Evolutionary conservation across 1,140 invertebrate species (phyloP).

Genomic region (Drosophila jambulina): DNA sequence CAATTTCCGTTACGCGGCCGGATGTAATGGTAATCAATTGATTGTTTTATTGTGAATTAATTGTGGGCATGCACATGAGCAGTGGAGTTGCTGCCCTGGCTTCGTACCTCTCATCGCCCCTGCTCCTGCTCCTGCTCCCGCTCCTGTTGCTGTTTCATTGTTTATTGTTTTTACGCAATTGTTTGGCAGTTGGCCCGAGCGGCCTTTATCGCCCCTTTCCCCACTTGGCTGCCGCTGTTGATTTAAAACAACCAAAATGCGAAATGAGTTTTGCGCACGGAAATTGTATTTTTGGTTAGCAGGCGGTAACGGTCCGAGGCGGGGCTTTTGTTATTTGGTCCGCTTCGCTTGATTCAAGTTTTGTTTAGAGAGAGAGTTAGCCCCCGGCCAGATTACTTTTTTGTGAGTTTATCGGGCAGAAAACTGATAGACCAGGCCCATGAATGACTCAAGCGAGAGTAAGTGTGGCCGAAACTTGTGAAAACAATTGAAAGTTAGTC

Average conservation of each 20-base stretch:
- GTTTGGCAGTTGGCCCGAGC: conserved; percentile 69
- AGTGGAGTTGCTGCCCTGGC: conserved; percentile 20
- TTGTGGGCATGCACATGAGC: conserved; percentile 79
- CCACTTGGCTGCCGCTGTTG: conserved; percentile 49
- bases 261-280: conserved; percentile 79
- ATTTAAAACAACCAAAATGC: conserved; percentile 82
- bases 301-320: conserved; percentile 14
- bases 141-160: conserved; percentile 55
- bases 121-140: conserved; percentile 10
- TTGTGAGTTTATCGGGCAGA: conserved; percentile 32
- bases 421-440: conserved; percentile 23
- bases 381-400: conserved; percentile 55
- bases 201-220: conserved; percentile 32
- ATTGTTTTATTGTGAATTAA: conserved; percentile 84
- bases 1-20: conserved; percentile 78
- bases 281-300: conserved; percentile 79
- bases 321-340: conserved; percentile 58
- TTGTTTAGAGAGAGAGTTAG: conserved; percentile 46
- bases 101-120: conserved; percentile 11
- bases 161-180: conserved; percentile 83
- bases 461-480: conserved; percentile 15
- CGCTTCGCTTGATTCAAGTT: conserved; percentile 44
- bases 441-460: conserved; percentile 5
- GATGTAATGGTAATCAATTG: conserved; percentile 82
- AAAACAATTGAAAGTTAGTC: conserved; percentile 39